A percentile compares a stretch with the other conserved stretches of the same genome.
phyloP scores from a whole-genome alignment of 2,888 invertebrate genomes.

The Polylopha cassiicola region DNA sequence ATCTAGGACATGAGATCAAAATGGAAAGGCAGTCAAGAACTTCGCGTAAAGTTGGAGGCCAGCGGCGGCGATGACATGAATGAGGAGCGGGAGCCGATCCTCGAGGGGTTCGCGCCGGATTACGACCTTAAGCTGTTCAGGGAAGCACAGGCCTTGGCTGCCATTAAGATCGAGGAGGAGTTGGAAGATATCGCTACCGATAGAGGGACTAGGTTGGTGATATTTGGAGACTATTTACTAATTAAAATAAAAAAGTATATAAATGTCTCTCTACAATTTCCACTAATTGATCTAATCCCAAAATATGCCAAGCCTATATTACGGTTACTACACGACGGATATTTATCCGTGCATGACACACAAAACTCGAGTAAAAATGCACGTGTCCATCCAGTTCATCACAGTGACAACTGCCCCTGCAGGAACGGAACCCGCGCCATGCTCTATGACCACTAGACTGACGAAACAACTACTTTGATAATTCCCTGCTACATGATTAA shows the following conservation, averaged over 20 bases:
- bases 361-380: no score
- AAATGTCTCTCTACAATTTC: no score
- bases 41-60: conserved; percentile 60
- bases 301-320: neutral
- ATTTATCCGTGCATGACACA: no score
- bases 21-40: conserved; percentile 73
- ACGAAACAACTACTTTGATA: no score
- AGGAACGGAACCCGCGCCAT: no score
- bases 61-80: conserved; percentile 59
- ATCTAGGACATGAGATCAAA: conserved; percentile 71
- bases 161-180: conserved; percentile 92
- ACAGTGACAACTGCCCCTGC: no score
- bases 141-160: conserved; percentile 94
- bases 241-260: no score
- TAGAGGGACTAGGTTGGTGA: conserved; percentile 81
- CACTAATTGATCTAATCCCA: no score
- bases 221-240: neutral
- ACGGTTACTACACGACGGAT: no score
- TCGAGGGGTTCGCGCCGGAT: conserved; percentile 87
- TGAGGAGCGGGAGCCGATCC: conserved; percentile 82
- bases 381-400: no score
- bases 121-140: conserved; percentile 93
- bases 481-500: no score
- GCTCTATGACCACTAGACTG: no score
- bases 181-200: conserved; percentile 86